Conservation (phyloP, 2,797 vertebrate genomes). For the Acrossocheilus fasciatus region DNA sequence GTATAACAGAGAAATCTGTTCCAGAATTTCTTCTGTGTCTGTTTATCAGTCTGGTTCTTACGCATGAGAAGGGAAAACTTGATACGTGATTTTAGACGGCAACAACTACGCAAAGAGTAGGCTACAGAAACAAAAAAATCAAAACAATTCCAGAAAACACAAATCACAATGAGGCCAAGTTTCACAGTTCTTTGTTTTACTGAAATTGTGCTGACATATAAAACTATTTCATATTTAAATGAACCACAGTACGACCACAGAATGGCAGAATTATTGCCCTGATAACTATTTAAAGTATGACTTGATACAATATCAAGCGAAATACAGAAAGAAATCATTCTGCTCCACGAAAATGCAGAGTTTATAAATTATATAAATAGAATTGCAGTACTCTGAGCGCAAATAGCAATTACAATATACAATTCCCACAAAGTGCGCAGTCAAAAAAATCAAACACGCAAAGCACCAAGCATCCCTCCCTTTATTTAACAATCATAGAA, state of each 20-base stretch:
- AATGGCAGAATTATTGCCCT: slow-evolving; percentile 18
- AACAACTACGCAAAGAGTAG: neutral
- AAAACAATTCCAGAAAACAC: neutral
- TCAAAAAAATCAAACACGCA: slow-evolving; percentile 22
- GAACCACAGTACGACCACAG: slow-evolving; percentile 14
- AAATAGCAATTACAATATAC: slow-evolving; percentile 43
- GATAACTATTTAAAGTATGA: slow-evolving; percentile 17
- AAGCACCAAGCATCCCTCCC: slow-evolving; percentile 21
- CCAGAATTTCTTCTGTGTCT: neutral
- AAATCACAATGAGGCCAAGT: slow-evolving; percentile 4
- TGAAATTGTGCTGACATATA: slow-evolving; percentile 38
- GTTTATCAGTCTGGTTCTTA: neutral
- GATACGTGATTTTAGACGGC: neutral
- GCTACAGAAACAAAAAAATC: neutral
- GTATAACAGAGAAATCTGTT: slow-evolving; percentile 5
- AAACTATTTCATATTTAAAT: slow-evolving; percentile 26
- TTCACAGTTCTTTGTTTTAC: slow-evolving; percentile 33
- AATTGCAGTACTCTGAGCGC: slow-evolving; percentile 24
- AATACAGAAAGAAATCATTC: slow-evolving; percentile 2
- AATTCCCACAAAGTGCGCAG: neutral
- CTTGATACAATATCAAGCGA: slow-evolving; percentile 41
- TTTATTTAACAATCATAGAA: neutral
- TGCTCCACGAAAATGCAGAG: slow-evolving; percentile 29
- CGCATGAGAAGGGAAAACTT: neutral
- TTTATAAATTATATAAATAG: slow-evolving; percentile 46